phyloP scores from a whole-genome alignment of 2,797 vertebrate genomes.

The Mormyrus hasselquistii region DNA sequence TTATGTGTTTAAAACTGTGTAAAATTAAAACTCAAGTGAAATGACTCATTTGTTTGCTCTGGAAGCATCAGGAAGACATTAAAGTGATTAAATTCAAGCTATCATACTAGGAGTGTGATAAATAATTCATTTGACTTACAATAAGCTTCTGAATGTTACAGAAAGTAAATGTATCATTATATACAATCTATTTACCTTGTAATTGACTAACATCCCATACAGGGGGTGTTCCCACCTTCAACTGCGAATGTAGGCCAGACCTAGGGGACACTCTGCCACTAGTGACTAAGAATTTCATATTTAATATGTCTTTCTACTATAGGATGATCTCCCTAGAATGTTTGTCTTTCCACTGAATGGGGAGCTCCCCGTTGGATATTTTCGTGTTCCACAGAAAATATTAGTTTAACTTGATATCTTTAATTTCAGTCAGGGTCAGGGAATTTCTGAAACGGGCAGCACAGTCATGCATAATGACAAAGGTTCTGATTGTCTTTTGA shows the following conservation, averaged over 20 bases:
- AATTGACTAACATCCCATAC: not conserved
- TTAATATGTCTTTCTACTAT: not conserved
- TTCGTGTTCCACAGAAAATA: not conserved
- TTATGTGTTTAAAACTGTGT: not conserved
- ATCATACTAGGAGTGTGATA: not conserved
- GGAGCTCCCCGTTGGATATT: not conserved
- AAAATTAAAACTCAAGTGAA: not conserved
- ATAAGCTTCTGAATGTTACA: not conserved
- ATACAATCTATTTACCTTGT: not conserved
- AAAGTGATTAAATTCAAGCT: not conserved
- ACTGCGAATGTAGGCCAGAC: not conserved
- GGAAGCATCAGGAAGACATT: not conserved
- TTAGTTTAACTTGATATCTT: not conserved
- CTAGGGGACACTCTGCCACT: not conserved
- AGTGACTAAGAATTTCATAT: not conserved
- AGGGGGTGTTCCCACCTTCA: not conserved
- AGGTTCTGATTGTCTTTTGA: not conserved
- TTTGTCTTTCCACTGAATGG: not conserved
- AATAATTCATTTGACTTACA: not conserved
- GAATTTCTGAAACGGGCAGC: not conserved
- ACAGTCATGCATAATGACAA: not conserved
- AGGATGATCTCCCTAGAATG: not conserved
- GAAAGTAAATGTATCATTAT: not conserved
- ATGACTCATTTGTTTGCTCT: not conserved
- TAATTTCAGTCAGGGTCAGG: not conserved